Percentiles rank a stretch among this genome's conserved stretches.
Evolutionary conservation across 2,797 vertebrate species (phyloP).

Genomic region (Threskiornis aethiopicus): DNA sequence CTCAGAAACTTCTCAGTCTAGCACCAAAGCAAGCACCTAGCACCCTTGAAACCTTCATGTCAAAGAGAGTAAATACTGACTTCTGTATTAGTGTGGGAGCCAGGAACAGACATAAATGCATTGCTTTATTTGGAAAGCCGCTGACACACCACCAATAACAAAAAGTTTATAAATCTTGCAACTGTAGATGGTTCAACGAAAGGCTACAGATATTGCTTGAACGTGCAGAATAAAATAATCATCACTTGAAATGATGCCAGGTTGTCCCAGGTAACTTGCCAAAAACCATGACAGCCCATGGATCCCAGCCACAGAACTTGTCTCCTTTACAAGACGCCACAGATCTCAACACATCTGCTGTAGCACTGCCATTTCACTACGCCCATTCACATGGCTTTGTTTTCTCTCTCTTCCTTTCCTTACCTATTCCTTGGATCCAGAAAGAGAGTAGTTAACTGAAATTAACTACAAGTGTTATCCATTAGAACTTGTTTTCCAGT

Average conservation of each 20-base stretch:
- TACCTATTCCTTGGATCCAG: background rate
- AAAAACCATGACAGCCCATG: background rate
- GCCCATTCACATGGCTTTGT: background rate
- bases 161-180: background rate
- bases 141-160: background rate
- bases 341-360: background rate
- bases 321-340: background rate
- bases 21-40: background rate
- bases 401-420: background rate
- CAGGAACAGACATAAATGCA: background rate
- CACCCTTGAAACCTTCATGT: background rate
- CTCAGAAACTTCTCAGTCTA: background rate
- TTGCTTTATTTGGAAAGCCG: background rate
- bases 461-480: background rate
- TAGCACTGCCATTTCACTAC: background rate
- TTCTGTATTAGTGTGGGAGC: background rate
- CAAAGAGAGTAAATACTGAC: background rate
- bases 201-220: background rate
- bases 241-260: background rate
- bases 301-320: background rate
- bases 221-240: background rate
- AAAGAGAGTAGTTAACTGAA: background rate
- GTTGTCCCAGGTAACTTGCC: background rate
- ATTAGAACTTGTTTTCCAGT: background rate
- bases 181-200: background rate